A percentile compares a stretch with the other conserved stretches of the same genome.
phyloP scores from a whole-genome alignment of 1,140 invertebrate genomes.

The Coenobita brevimanus region DNA sequence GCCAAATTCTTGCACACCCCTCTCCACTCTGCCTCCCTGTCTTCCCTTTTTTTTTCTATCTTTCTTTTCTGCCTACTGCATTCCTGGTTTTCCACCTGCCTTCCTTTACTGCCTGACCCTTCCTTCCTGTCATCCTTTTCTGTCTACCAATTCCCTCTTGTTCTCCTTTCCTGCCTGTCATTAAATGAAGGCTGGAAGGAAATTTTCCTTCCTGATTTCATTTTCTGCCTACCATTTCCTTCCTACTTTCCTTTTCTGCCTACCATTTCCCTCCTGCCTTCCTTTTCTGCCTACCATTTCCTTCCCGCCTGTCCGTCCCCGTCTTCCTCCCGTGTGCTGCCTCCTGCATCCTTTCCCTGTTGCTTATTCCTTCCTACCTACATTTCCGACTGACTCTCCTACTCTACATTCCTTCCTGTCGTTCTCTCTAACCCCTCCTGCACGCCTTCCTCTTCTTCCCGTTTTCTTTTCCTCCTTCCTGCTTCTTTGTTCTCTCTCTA shows the following conservation, averaged over 20 bases:
- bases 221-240: too few relatives aligned
- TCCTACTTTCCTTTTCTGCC: neutral
- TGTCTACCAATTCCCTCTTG: too few relatives aligned
- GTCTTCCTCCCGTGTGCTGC: neutral
- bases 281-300: neutral
- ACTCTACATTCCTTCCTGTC: too few relatives aligned
- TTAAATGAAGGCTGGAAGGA: too few relatives aligned
- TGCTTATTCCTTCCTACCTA: neutral
- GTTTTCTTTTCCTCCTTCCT: neutral
- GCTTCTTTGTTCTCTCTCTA: neutral
- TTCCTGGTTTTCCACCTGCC: neutral
- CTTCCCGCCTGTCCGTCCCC: neutral
- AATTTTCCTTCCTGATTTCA: too few relatives aligned
- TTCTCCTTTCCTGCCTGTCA: too few relatives aligned
- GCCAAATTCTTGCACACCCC: neutral
- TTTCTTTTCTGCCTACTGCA: neutral
- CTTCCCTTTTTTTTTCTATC: neutral
- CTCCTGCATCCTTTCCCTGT: neutral
- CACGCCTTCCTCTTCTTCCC: neutral
- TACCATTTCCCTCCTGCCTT: neutral
- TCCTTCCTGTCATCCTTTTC: too few relatives aligned
- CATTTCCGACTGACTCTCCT: neutral
- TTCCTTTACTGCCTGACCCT: neutral
- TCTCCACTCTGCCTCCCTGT: neutral
- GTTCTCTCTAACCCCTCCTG: neutral